Evolutionary conservation across 2,113 vertebrate genomes (phyloP).

Genomic region (Atherinomorus stipes): DNA sequence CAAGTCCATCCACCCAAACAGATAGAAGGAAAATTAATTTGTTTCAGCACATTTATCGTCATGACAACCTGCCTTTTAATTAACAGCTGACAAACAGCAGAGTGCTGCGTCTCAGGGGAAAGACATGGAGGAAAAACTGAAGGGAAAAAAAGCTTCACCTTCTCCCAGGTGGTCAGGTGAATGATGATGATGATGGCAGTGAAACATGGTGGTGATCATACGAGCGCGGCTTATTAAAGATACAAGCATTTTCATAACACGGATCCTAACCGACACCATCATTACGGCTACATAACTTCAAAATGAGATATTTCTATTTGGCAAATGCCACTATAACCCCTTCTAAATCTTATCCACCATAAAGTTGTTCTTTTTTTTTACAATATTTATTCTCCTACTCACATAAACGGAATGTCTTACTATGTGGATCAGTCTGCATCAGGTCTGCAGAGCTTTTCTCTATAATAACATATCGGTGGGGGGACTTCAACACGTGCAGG

Average conservation of each 20-base stretch:
- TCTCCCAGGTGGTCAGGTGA: conserved; percentile 12
- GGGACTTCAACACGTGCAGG: no score
- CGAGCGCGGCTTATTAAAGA: not conserved
- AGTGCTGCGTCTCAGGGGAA: conserved; percentile 33
- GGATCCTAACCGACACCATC: not conserved
- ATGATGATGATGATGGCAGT: conserved; percentile 5
- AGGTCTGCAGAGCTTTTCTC: no score
- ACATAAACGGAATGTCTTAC: no score
- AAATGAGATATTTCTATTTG: not conserved
- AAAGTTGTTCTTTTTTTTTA: no score
- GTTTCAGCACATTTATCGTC: conserved; percentile 69
- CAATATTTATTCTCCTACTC: no score
- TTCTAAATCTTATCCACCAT: no score
- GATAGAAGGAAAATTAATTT: conserved; percentile 69
- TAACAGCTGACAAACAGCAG: conserved; percentile 64
- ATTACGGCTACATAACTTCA: not conserved
- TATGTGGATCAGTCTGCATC: no score
- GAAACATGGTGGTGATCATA: not conserved
- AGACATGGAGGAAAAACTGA: conserved; percentile 6
- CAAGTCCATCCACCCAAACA: conserved; percentile 58
- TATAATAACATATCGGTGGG: no score
- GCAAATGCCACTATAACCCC: no score
- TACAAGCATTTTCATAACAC: not conserved
- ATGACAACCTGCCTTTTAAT: conserved; percentile 77
- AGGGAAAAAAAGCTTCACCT: conserved; percentile 6